phyloP scores from a whole-genome alignment of 2,797 vertebrate genomes.

The Pseudomugil gertrudae region DNA sequence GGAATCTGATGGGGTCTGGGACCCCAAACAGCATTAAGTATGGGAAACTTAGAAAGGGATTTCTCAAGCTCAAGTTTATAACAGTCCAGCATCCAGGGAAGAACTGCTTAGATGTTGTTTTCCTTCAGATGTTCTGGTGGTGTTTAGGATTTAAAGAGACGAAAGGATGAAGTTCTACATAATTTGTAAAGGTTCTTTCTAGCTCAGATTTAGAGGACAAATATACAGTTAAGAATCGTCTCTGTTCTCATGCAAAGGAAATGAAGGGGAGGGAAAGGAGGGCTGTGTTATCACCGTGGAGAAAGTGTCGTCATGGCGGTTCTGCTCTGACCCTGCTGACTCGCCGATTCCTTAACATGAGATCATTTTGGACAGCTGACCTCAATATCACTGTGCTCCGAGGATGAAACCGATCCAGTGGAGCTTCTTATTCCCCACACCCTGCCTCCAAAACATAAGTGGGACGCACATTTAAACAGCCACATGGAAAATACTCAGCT shows the following conservation, averaged over 20 bases:
- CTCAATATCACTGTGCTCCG: slow-evolving; percentile 79
- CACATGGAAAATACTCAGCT: slow-evolving; percentile 20
- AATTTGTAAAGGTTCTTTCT: slow-evolving; percentile 41
- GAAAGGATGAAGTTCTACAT: slow-evolving; percentile 33
- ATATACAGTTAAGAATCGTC: slow-evolving; percentile 52
- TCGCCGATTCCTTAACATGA: slow-evolving; percentile 83
- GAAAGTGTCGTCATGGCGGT: slow-evolving; percentile 83
- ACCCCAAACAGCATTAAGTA: slow-evolving; percentile 58
- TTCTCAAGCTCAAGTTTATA: slow-evolving; percentile 65
- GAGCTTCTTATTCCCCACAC: slow-evolving; percentile 51
- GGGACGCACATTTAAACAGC: slow-evolving; percentile 39
- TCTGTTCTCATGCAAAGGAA: slow-evolving; percentile 71
- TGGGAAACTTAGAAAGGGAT: slow-evolving; percentile 69
- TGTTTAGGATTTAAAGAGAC: slow-evolving; percentile 63
- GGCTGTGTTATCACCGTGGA: slow-evolving; percentile 76
- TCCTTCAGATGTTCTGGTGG: slow-evolving; percentile 74
- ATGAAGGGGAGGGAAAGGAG: slow-evolving; percentile 64
- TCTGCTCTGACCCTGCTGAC: slow-evolving; percentile 84
- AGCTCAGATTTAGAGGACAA: slow-evolving; percentile 35
- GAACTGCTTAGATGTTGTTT: slow-evolving; percentile 62
- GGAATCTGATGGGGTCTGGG: slow-evolving; percentile 59
- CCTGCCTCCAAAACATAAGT: slow-evolving; percentile 47
- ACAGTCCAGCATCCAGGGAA: slow-evolving; percentile 75
- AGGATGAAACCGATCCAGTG: slow-evolving; percentile 69
- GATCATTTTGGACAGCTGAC: slow-evolving; percentile 87